Percentiles rank a stretch among this genome's conserved stretches.
These are phyloP conservation scores for Alsophila aescularia DNA, from an alignment of 2,888 invertebrate genomes.

Conservation along the genomic window DNA sequence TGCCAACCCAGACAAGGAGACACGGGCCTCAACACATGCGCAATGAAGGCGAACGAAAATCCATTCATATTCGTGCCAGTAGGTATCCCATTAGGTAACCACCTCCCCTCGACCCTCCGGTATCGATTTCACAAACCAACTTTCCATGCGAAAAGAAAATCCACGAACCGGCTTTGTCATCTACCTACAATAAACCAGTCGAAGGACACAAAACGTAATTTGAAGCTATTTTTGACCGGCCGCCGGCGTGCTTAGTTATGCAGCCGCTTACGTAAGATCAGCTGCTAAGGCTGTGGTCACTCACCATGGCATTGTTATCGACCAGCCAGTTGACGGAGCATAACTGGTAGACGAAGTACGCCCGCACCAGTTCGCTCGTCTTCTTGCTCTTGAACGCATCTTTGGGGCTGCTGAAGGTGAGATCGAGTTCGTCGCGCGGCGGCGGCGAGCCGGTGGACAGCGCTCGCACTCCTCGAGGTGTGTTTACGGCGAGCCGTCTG, in stretches of 20 bases:
- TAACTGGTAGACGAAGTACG: slow-evolving; percentile 95
- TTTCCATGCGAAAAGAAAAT: slow-evolving; percentile 30
- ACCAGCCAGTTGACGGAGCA: slow-evolving; percentile 95
- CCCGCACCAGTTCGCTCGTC: slow-evolving; percentile 94
- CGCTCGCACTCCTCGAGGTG: slow-evolving; percentile 65
- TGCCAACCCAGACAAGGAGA: background rate
- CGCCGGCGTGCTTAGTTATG: slow-evolving; percentile 50
- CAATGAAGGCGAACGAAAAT: slow-evolving; percentile 46
- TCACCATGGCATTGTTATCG: slow-evolving; percentile 96
- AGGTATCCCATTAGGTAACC: slow-evolving; percentile 50
- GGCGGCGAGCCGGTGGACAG: slow-evolving; percentile 57
- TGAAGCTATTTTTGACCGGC: slow-evolving; percentile 56
- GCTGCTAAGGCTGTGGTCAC: slow-evolving; percentile 66
- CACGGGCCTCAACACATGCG: slow-evolving; percentile 56
- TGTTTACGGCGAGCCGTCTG: slow-evolving; percentile 68
- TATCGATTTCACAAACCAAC: slow-evolving; percentile 35
- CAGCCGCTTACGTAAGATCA: slow-evolving; percentile 69
- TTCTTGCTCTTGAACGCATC: slow-evolving; percentile 98
- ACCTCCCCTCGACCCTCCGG: slow-evolving; percentile 42
- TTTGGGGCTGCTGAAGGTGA: slow-evolving; percentile 93
- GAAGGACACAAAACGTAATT: slow-evolving; percentile 51
- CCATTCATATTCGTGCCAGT: slow-evolving; percentile 56
- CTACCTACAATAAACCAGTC: slow-evolving; percentile 33
- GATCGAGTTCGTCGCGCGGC: slow-evolving; percentile 89
- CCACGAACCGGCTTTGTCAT: slow-evolving; percentile 32